Base-by-base conservation (phyloP, 2,888 invertebrate species). In the Aromia moschata region DNA sequence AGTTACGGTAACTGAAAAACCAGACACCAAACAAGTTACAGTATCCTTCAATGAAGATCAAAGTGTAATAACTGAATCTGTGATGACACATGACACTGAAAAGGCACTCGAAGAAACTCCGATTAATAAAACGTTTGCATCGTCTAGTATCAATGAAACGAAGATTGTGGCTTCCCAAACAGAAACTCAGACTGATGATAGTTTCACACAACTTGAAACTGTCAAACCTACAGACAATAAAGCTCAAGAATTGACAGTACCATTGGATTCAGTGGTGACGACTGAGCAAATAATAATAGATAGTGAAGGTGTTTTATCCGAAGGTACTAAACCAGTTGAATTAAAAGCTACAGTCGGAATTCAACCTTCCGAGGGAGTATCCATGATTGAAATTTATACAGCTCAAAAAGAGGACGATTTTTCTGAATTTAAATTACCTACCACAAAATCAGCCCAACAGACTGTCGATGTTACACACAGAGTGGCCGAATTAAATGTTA, bases 41-140 rank as follows among this genome's bases (percentile, higher is more conserved):
- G 66, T 83, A 11, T 72, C 76, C 2, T 65, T 84, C 5, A 78
- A 81, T 63, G 82, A 82, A 67, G 82, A 79, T 15, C 76, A 76
- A 68, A 76, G 80, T 33, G 70, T 83, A 10, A 77, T 76, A 0
- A 73, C 86, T 0, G 83, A 81, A 62, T 83, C 85, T 69, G 76
- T 82, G 5, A 56, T 63, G 58, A 69, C 79, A 15, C 83, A 84
- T 70, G 85, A 86, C 71, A 80, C 76, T 56, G 84, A 84, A 74
- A 75, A 73, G 44, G 67, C 75, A 2, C 76, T 84, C 30, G 65
- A 71, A 51, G 70, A 79, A 30, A 74, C 75, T 25, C 45, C 56
- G 11, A 15, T 58, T 9, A 38, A 51, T 11, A 36, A 52, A 49
- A 58, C 40, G 14, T 43, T 54, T 44, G 71, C 73, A 7, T 44